These are phyloP conservation scores for Theropithecus gelada DNA, from an alignment of 2,113 vertebrate species.

Conservation along the genomic window DNA sequence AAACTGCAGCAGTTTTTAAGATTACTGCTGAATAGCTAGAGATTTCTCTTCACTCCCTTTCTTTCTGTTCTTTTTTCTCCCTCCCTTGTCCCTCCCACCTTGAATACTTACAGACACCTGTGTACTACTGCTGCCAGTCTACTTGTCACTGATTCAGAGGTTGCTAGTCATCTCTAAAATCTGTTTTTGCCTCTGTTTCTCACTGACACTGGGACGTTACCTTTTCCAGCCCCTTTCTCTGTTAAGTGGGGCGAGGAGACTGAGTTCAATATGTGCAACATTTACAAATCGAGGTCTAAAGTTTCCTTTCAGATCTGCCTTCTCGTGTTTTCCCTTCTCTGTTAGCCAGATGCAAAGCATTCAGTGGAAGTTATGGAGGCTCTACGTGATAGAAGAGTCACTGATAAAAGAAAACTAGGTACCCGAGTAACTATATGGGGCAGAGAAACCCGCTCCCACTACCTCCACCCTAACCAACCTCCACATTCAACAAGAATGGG, in stretches of 20 bases:
- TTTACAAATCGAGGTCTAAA: neutral
- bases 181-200: neutral
- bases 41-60: neutral
- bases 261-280: neutral
- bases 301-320: neutral
- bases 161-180: neutral
- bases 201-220: neutral
- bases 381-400: neutral
- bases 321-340: neutral
- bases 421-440: no score
- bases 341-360: neutral
- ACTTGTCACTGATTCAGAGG: neutral
- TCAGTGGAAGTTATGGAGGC: neutral
- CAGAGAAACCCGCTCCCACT: no score
- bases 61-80: neutral
- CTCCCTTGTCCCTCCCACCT: neutral
- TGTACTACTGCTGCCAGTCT: neutral
- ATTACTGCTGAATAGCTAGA: neutral
- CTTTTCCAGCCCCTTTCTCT: neutral
- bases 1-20: neutral
- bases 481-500: neutral
- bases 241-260: neutral
- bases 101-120: neutral
- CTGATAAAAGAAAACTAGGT: neutral
- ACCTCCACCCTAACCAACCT: neutral